Evolutionary conservation across 2,113 vertebrate species (phyloP).

Genomic region (Thymallus thymallus): DNA sequence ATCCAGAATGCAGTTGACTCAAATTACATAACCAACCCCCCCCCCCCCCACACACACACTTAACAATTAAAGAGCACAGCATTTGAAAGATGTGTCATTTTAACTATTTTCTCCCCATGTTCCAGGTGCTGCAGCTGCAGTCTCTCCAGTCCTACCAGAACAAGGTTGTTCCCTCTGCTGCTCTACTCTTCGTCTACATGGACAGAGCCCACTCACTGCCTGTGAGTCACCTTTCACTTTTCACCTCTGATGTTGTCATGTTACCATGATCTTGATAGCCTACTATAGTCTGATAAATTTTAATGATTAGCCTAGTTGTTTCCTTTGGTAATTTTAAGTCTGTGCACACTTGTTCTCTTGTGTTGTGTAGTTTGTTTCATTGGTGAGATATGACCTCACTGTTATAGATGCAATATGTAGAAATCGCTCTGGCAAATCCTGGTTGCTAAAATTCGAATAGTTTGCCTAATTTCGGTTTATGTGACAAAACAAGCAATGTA

Average conservation of each 20-base stretch:
- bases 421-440: no score
- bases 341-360: not conserved
- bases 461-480: no score
- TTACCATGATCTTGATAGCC: not conserved
- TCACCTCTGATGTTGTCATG: not conserved
- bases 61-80: no score
- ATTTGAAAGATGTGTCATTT: not conserved
- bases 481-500: no score
- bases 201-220: conserved; percentile 79
- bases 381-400: conserved; percentile 29
- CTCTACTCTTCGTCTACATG: conserved; percentile 80
- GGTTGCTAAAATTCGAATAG: no score
- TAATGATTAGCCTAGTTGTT: not conserved
- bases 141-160: conserved; percentile 76
- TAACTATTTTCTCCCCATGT: not conserved
- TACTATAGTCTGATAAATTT: not conserved
- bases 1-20: not conserved
- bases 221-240: conserved; percentile 65
- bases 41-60: no score
- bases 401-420: conserved; percentile 21
- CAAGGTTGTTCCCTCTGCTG: conserved; percentile 77
- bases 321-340: no score
- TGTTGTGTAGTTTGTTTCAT: conserved; percentile 36
- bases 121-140: conserved; percentile 79
- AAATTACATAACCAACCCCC: no score